phyloP scores from a whole-genome alignment of 2,888 invertebrate genomes.

The Volucella inanis region DNA sequence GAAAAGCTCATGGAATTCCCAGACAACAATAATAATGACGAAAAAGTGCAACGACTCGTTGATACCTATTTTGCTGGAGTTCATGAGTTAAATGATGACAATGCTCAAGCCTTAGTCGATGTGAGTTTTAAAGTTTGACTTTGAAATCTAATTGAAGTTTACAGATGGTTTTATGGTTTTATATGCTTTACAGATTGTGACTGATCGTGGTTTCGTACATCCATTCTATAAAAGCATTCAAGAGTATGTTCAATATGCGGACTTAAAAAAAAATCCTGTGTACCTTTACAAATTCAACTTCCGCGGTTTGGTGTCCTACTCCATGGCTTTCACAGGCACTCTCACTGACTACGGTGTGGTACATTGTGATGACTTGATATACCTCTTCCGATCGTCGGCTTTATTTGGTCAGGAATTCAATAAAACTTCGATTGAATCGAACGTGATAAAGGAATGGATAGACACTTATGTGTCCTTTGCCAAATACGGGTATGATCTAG shows the following conservation, averaged over 20 bases:
- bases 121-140: conserved; percentile 62
- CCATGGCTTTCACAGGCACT: conserved; percentile 82
- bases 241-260: conserved; percentile 76
- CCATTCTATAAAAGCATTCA: conserved; percentile 82
- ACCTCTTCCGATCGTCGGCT: conserved; percentile 83
- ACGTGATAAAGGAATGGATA: conserved; percentile 81
- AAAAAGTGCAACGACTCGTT: conserved; percentile 75
- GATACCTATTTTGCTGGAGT: conserved; percentile 78
- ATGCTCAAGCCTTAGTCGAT: conserved; percentile 78
- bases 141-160: neutral
- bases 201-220: conserved; percentile 84
- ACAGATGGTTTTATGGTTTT: neutral
- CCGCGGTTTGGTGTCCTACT: conserved; percentile 82
- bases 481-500: conserved; percentile 82
- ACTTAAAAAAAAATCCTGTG: conserved; percentile 80
- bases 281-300: conserved; percentile 84
- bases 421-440: conserved; percentile 79
- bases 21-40: conserved; percentile 34
- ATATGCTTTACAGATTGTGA: conserved; percentile 81
- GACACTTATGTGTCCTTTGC: conserved; percentile 84
- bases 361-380: conserved; percentile 85
- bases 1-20: conserved; percentile 80
- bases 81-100: conserved; percentile 78
- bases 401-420: conserved; percentile 82
- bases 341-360: conserved; percentile 80